Conservation (phyloP, 1,140 invertebrate species). For the Penaeus vannamei region DNA sequence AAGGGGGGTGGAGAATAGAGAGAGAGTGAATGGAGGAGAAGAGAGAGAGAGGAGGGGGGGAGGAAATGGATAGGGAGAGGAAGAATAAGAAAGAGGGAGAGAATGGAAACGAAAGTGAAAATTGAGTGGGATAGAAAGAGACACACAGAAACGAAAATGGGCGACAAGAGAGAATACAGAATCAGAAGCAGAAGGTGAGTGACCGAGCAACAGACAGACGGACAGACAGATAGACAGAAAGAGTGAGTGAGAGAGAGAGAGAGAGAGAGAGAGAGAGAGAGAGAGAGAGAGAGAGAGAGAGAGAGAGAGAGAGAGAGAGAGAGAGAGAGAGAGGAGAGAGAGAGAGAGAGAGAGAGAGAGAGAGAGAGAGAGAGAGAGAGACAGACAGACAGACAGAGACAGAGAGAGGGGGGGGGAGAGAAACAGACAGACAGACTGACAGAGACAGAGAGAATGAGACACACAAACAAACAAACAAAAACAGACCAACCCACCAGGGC, state of each 20-base stretch:
- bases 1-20: neutral
- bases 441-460: too few species aligned
- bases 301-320: neutral
- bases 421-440: neutral
- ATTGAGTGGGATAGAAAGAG: neutral
- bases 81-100: neutral
- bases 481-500: too few species aligned
- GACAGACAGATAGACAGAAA: slow-evolving; percentile 3
- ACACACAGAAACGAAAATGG: neutral
- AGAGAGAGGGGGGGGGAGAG: neutral
- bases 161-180: neutral
- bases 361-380: neutral
- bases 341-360: neutral
- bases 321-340: neutral
- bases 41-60: neutral
- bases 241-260: neutral
- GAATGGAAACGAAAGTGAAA: neutral
- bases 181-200: neutral
- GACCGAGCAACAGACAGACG: neutral
- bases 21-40: neutral
- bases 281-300: accelerated
- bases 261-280: neutral
- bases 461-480: too few species aligned
- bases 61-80: slow-evolving; percentile 3
- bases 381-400: neutral